phyloP scores from a whole-genome alignment of 2,797 vertebrate genomes.

The Rallus crepitans region DNA sequence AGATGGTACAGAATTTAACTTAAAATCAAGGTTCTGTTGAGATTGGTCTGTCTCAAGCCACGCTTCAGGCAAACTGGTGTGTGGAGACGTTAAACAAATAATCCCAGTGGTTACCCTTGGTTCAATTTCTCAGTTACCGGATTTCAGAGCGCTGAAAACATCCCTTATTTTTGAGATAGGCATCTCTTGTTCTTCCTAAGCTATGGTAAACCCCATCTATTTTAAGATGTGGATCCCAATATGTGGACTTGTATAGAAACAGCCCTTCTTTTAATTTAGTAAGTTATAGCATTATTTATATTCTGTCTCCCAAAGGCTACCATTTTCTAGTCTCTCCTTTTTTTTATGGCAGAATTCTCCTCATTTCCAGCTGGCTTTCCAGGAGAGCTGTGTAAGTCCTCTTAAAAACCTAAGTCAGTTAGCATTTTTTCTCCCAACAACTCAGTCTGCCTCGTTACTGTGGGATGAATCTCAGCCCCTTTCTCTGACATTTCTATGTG shows the following conservation, averaged over 20 bases:
- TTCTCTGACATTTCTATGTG: background rate
- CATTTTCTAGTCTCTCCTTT: background rate
- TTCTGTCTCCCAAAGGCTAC: background rate
- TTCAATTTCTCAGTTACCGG: background rate
- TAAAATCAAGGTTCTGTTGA: slow-evolving; percentile 11
- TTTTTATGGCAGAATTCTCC: background rate
- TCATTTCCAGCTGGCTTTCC: background rate
- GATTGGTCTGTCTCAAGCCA: background rate
- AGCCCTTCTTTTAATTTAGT: background rate
- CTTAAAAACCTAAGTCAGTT: background rate
- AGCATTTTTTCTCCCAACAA: background rate
- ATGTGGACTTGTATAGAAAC: background rate
- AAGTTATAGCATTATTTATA: background rate
- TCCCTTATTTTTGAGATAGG: background rate
- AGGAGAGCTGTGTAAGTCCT: background rate
- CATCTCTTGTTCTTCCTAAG: background rate
- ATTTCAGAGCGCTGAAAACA: background rate
- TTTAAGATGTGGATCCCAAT: background rate
- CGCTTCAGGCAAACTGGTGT: background rate
- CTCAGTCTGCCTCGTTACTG: background rate
- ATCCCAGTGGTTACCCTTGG: background rate
- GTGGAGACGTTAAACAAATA: background rate
- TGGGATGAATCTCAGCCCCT: background rate
- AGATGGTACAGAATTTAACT: slow-evolving; percentile 5
- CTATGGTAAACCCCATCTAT: background rate